Base-by-base conservation (phyloP, 1,140 invertebrate species). In the Venturia canescens region DNA sequence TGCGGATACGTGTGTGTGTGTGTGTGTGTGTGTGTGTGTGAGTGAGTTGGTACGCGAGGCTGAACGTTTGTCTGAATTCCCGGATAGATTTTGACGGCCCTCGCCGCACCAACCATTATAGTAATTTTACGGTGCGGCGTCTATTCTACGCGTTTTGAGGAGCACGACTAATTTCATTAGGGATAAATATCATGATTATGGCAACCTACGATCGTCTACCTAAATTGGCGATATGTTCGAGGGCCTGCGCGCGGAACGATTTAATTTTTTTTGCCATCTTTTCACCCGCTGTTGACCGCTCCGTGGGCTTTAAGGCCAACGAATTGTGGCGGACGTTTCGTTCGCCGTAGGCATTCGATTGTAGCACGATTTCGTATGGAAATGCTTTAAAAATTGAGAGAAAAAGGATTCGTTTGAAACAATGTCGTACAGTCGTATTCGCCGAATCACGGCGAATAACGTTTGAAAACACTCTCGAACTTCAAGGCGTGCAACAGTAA, bases 181-280 rank as follows among this genome's bases (percentile, higher is more conserved):
- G 87, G 89, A 90, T 90, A 90, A 89, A 90, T 88, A 90, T 90
- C 87, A 88, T 90, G 83, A 90, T 90, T 90, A 90, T 87, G 66
- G 66, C 13, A 69, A 69, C 77, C 87, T 87, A 86, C 86, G 87
- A 88, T 85, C 87, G 80, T 88, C 85, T 83, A 84, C 83, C 66
- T 87, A 87, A 88, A 88, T 88, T 88, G 84, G 79, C 69, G 80
- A 83, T 75, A 38, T 80, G 66, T 78, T 70, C 44, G 76, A 13
- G 21, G 80, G 60, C 27, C 63, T n/a, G n/a, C n/a, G n/a, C n/a
- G n/a, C 29, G 44, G 69, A 57, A 63, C 57, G 29, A 80, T 82
- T 82, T 80, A 23, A 44, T 69, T 75, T 80, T 80, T 80, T 82
- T 60, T 18, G 63, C 26, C 50, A 67, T 77, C 34, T 18, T 77